A percentile compares a stretch with the other conserved stretches of the same genome.
These are phyloP conservation scores for Ceratina australensis DNA, from an alignment of 1,140 invertebrate species.

Conservation along the genomic window DNA sequence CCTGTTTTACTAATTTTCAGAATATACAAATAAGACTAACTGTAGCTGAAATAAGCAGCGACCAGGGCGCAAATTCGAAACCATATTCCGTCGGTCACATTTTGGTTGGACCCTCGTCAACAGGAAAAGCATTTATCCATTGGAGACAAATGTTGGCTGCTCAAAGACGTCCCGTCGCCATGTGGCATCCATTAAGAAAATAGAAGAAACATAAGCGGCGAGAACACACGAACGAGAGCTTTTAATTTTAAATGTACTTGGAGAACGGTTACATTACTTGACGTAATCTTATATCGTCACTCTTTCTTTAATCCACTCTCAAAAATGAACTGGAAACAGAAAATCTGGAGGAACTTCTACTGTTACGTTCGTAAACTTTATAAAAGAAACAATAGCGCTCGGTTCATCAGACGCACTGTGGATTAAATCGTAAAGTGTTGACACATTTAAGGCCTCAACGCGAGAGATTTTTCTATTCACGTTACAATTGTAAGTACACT, in stretches of 20 bases:
- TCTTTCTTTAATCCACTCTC: background rate
- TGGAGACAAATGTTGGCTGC: conserved; percentile 93
- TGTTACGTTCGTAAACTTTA: background rate
- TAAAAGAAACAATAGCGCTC: background rate
- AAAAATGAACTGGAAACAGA: background rate
- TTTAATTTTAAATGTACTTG: conserved; percentile 1
- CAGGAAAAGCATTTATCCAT: conserved; percentile 86
- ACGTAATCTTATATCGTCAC: background rate
- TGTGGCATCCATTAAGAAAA: conserved; percentile 91
- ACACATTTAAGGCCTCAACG: conserved; percentile 27
- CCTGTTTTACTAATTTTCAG: conserved; percentile 74
- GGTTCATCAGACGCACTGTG: conserved; percentile 8
- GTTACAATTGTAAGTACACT: conserved; percentile 25
- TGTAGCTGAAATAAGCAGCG: conserved; percentile 80
- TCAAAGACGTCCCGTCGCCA: conserved; percentile 88
- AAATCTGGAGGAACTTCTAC: background rate
- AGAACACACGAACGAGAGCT: background rate
- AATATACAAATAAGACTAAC: conserved; percentile 86
- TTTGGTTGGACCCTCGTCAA: conserved; percentile 84
- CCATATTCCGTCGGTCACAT: conserved; percentile 86
- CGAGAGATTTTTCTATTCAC: conserved; percentile 35
- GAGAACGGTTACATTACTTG: conserved; percentile 19
- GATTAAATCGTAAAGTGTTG: conserved; percentile 35
- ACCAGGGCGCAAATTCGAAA: conserved; percentile 73
- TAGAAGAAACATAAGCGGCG: conserved; percentile 62